Evolutionary conservation across 2,113 vertebrate species (phyloP), one percentile per base, ranked within the genome.

Genomic region (Corynorhinus townsendii): DNA sequence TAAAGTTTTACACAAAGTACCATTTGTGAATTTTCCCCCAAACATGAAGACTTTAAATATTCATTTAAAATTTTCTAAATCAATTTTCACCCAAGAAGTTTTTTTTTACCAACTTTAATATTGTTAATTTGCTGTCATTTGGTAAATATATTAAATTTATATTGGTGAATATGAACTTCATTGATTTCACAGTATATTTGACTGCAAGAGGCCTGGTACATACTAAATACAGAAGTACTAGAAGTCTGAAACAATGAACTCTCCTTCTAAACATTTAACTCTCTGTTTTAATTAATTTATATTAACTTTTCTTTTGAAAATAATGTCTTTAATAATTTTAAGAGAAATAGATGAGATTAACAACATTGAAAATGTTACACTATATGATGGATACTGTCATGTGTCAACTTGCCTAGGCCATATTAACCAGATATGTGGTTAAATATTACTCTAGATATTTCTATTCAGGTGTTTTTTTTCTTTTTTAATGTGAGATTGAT

Each of bases 1-100:
- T 86, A 10, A 71, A 77, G 1, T 2, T 89, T 94, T n/a, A 89
- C 11, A 83, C 11, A 30, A 95, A 92, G 90, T 35, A 28, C 5
- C 16, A 89, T 80, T 86, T 92, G 28, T 64, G 82, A 89, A 89
- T 76, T 83, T 1, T 0, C 16, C 7, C 5, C 7, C 14, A 33
- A 80, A 33, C 62, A 76, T 54, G 76, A 86, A 4, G 82, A 54
- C 3, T 77, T 82, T 87, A 52, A 81, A 71, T 75, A 68, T 28
- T 95, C 10, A 71, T 3, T 96, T 95, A 80, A 91, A 72, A 47
- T 54, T 88, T 64, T 9, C 56, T 73, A 88, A 77, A 59, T 77
- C n/a, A 85, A 75, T 94, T 76, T 76, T n/a, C 64, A 47, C 85
- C 26, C 17, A 45, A 35, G 15, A 28, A 5, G 59, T 30, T 71